Base-by-base conservation (phyloP, 2,888 invertebrate species). In the Hydrotaea diabolus region DNA sequence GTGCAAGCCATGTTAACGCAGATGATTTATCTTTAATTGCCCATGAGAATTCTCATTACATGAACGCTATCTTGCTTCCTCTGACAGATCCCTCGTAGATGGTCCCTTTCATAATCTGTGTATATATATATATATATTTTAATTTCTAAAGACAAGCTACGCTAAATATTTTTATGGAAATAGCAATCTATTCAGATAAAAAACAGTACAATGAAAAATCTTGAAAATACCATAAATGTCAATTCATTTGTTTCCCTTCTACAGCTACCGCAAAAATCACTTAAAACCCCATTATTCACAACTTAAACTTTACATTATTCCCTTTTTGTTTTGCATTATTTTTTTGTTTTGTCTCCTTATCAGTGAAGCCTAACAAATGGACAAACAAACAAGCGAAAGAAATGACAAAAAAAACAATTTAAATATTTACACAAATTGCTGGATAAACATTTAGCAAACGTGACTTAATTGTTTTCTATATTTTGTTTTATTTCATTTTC, bases 381-480 rank as follows among this genome's bases (percentile, higher is more conserved):
- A 53, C 9, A 71, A 49, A 71, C 19, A n/a, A 7, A 15, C 3
- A 2, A 7, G 23, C 19, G 19, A 57, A 2, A 57, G 7, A 19
- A n/a, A n/a, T n/a, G n/a, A n/a, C n/a, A n/a, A n/a, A 55, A 55
- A 13, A 19, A 0, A 59, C 26, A 31, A 53, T 39, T 39, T 39
- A 71, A 73, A 26, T 53, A 73, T 55, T 53, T 55, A 17, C 21
- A 21, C 36, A 19, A 73, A 39, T 7, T 55, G n/a, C 46, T 59
- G 39, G 17, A 4, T 36, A 39, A 26, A 55, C 19, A 36, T 7
- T 17, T n/a, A 49, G 8, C 46, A 36, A 73, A 73, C 72, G 55
- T 73, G 72, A 46, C 55, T 39, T 57, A 55, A 73, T 57, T 36
- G 64, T 36, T 64, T 31, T 36, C 31, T 64, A 62, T 31, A 31